These are phyloP conservation scores for Arbacia lixula DNA, from an alignment of 53 echinoderm and acorn worm genomes.

Conservation along the genomic window DNA sequence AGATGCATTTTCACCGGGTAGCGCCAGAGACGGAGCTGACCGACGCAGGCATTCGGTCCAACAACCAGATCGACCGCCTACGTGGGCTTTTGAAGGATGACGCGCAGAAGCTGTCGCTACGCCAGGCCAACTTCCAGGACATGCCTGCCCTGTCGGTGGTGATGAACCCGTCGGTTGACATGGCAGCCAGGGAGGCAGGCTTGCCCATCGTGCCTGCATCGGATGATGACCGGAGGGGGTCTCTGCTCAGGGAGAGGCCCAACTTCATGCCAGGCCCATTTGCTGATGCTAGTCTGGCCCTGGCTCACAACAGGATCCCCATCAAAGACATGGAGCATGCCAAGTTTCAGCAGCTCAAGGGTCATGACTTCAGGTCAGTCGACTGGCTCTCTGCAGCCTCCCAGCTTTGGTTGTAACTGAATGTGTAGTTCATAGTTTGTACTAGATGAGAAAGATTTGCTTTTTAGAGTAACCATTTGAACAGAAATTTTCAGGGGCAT, in stretches of 20 bases:
- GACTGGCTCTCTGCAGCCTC: background rate
- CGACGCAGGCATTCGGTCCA: conserved; percentile 75
- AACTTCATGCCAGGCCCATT: conserved; percentile 86
- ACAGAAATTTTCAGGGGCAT: too few species aligned
- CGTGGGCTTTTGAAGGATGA: conserved; percentile 88
- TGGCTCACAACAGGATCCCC: conserved; percentile 83
- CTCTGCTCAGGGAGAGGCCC: conserved; percentile 57
- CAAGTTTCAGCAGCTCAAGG: conserved; percentile 87
- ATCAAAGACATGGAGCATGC: conserved; percentile 95
- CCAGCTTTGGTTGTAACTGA: too few species aligned
- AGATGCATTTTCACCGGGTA: conserved; percentile 93
- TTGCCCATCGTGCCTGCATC: conserved; percentile 64
- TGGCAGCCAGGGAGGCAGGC: conserved; percentile 80
- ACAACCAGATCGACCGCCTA: conserved; percentile 88
- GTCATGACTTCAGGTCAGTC: conserved; percentile 90
- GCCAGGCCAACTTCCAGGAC: conserved; percentile 68
- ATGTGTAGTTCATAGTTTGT: background rate
- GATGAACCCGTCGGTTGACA: conserved; percentile 88
- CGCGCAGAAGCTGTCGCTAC: conserved; percentile 75
- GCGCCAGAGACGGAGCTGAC: conserved; percentile 85
- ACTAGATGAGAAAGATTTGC: background rate
- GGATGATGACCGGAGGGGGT: conserved; percentile 58
- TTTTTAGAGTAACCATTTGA: background rate
- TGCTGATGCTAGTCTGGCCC: conserved; percentile 68
- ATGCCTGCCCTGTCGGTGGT: conserved; percentile 96